These are phyloP conservation scores for Andrena chrysosceles DNA, from an alignment of 2,888 invertebrate species.

Conservation along the genomic window DNA sequence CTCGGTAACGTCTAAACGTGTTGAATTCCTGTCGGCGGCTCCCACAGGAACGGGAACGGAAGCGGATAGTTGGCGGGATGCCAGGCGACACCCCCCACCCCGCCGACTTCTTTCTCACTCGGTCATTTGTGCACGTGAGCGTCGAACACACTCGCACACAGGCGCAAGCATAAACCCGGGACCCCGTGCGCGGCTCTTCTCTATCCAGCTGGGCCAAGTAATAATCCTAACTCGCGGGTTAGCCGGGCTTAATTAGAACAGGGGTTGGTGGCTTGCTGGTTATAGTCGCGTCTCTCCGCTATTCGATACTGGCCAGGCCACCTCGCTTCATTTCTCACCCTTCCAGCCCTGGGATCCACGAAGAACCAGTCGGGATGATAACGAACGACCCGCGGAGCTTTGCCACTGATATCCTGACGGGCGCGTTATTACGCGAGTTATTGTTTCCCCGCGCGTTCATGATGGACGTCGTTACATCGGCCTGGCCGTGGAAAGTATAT, in stretches of 20 bases:
- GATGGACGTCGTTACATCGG: slow-evolving; percentile 30
- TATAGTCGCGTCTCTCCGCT: slow-evolving; percentile 75
- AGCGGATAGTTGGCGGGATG: slow-evolving; percentile 77
- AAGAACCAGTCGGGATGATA: slow-evolving; percentile 35
- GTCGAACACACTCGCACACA: slow-evolving; percentile 9
- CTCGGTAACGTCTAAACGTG: slow-evolving; percentile 68
- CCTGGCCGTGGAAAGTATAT: background rate
- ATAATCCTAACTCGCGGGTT: slow-evolving; percentile 83
- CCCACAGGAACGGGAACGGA: slow-evolving; percentile 73
- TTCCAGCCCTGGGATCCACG: slow-evolving; percentile 21
- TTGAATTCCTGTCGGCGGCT: slow-evolving; percentile 71
- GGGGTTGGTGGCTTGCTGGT: slow-evolving; percentile 78
- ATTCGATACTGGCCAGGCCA: slow-evolving; percentile 71
- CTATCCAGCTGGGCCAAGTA: slow-evolving; percentile 70
- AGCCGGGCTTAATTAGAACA: slow-evolving; percentile 83
- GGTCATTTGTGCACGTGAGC: slow-evolving; percentile 27
- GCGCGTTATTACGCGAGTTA: slow-evolving; percentile 37
- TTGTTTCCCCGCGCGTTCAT: slow-evolving; percentile 18
- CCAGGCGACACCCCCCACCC: slow-evolving; percentile 71
- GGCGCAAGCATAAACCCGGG: slow-evolving; percentile 2
- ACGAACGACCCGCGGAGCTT: slow-evolving; percentile 33
- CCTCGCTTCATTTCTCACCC: slow-evolving; percentile 65
- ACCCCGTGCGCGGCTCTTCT: slow-evolving; percentile 27
- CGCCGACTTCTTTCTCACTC: slow-evolving; percentile 64
- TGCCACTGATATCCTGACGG: slow-evolving; percentile 30